Evolutionary conservation across 2,113 vertebrate genomes (phyloP).

Genomic region (Ursus arctos): DNA sequence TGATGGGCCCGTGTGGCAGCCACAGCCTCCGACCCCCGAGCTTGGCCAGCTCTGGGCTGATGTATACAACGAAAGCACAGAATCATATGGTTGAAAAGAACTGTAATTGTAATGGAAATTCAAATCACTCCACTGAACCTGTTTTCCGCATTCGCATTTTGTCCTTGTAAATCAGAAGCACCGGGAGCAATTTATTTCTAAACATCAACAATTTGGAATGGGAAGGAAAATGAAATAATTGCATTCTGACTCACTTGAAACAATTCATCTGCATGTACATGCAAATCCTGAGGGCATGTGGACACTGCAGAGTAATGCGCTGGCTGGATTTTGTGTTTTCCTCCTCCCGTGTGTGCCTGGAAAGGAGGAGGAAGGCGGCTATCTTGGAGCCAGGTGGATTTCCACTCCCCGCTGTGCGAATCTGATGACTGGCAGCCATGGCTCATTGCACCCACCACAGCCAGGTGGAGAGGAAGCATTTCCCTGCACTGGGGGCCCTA

Average conservation of each 20-base stretch:
- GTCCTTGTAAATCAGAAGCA: conserved; percentile 86
- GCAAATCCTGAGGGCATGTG: conserved; percentile 36
- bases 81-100: conserved; percentile 88
- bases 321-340: not conserved
- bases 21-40: not conserved
- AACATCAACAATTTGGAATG: conserved; percentile 83
- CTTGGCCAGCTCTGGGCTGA: conserved; percentile 62
- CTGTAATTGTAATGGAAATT: conserved; percentile 89
- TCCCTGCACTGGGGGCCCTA: not conserved
- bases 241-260: conserved; percentile 84
- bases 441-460: not conserved
- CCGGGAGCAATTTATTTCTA: conserved; percentile 85
- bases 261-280: conserved; percentile 72
- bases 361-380: not conserved
- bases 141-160: conserved; percentile 83
- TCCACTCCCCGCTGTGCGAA: not conserved
- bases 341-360: not conserved
- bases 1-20: conserved; percentile 7
- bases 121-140: conserved; percentile 87
- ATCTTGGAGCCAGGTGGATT: not conserved
- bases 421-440: not conserved
- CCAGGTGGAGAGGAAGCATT: not conserved
- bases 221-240: conserved; percentile 88
- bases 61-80: conserved; percentile 76
- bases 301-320: not conserved